A percentile compares a stretch with the other conserved stretches of the same genome.
These are phyloP conservation scores for Nemurella pictetii DNA, from an alignment of 2,888 invertebrate genomes.

Conservation along the genomic window DNA sequence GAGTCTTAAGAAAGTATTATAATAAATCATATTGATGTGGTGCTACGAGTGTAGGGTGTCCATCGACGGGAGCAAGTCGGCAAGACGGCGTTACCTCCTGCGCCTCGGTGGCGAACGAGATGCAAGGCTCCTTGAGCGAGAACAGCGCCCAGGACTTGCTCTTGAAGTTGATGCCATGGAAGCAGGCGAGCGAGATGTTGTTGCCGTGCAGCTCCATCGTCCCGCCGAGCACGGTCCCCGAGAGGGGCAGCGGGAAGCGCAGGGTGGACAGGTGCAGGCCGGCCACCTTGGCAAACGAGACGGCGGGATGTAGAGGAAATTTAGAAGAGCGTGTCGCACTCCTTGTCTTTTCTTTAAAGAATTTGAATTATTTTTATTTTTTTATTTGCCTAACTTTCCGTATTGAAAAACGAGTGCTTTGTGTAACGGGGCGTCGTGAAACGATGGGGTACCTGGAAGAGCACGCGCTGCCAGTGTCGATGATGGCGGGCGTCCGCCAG, in stretches of 20 bases:
- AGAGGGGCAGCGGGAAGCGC: conserved; percentile 66
- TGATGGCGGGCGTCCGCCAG: conserved; percentile 75
- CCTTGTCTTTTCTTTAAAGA: too few relatives aligned
- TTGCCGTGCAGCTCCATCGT: conserved; percentile 80
- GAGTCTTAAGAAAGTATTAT: background rate
- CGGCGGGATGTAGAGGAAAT: too few relatives aligned
- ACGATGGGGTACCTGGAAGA: conserved; percentile 64
- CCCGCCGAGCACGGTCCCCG: conserved; percentile 82
- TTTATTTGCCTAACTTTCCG: too few relatives aligned
- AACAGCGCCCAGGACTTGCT: conserved; percentile 96
- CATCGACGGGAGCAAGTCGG: conserved; percentile 43
- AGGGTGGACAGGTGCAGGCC: conserved; percentile 77
- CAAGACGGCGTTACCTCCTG: conserved; percentile 76
- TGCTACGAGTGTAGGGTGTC: too few relatives aligned
- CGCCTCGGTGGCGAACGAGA: conserved; percentile 91
- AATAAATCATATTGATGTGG: too few relatives aligned
- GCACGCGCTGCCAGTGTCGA: conserved; percentile 92
- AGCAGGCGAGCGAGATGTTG: conserved; percentile 93
- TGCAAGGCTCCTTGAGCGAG: conserved; percentile 88
- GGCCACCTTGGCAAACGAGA: conserved; percentile 57
- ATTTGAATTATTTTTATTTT: too few relatives aligned
- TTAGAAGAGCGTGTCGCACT: too few relatives aligned
- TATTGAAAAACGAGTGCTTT: too few relatives aligned
- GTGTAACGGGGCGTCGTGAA: too few relatives aligned
- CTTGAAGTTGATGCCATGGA: conserved; percentile 96